These are phyloP conservation scores for Parauchenoglanis punctatus DNA, from an alignment of 2,797 vertebrate species.

Conservation along the genomic window DNA sequence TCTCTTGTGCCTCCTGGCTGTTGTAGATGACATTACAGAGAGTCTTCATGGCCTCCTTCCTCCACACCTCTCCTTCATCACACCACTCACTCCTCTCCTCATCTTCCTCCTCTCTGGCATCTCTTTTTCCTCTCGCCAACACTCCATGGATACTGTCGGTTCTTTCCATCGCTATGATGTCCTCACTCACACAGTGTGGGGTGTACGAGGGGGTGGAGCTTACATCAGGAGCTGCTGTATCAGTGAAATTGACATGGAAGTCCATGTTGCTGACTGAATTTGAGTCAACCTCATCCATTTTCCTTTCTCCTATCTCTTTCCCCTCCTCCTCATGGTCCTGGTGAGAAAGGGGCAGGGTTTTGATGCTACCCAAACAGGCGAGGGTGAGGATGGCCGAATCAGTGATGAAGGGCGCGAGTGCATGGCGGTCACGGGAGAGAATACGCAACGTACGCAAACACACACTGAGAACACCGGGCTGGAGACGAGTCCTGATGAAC, in stretches of 20 bases:
- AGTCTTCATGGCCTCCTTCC: constrained; percentile 80
- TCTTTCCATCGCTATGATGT: constrained; percentile 5
- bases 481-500: constrained; percentile 67
- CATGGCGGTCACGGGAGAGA: constrained; percentile 78
- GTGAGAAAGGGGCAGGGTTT: constrained; percentile 19
- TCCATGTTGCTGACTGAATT: not conserved
- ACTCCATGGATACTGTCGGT: constrained; percentile 22
- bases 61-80: constrained; percentile 62
- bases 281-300: not conserved
- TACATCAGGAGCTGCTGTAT: not conserved
- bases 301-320: constrained; percentile 42
- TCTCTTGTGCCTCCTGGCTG: constrained; percentile 79
- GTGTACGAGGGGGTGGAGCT: not conserved
- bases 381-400: constrained; percentile 65
- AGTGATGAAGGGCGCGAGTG: constrained; percentile 73
- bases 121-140: constrained; percentile 54
- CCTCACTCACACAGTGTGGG: not conserved
- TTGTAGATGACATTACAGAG: constrained; percentile 82
- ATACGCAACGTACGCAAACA: constrained; percentile 75
- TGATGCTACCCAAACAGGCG: constrained; percentile 60
- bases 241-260: not conserved
- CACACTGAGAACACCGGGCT: constrained; percentile 65
- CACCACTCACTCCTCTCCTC: constrained; percentile 59
- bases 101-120: constrained; percentile 54
- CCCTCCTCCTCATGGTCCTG: constrained; percentile 61